A percentile compares a stretch with the other conserved stretches of the same genome.
phyloP scores from a whole-genome alignment of 1,140 invertebrate genomes.

The Drosophila aff. region DNA sequence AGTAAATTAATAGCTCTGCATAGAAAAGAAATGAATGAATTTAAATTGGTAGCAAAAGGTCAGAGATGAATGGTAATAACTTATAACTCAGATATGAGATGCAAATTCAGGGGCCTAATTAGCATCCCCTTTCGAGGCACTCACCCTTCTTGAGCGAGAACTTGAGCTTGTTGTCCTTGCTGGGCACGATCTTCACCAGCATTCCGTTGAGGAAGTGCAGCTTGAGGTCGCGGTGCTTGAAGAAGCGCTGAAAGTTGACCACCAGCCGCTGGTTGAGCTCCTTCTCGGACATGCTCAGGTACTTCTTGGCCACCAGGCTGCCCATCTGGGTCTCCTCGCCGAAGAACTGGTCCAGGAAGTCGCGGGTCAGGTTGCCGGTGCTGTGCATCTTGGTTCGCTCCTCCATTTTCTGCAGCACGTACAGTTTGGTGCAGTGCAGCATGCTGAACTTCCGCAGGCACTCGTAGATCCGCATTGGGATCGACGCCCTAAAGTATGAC shows the following conservation, averaged over 20 bases:
- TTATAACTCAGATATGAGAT: background rate
- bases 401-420: constrained; percentile 81
- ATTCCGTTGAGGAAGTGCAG: constrained; percentile 78
- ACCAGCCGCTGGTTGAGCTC: constrained; percentile 76
- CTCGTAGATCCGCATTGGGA: constrained; percentile 81
- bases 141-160: constrained; percentile 78
- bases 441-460: constrained; percentile 69
- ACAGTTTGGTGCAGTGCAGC: constrained; percentile 82
- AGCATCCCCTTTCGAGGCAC: background rate
- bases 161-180: constrained; percentile 80
- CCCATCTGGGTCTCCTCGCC: constrained; percentile 68
- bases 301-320: constrained; percentile 68
- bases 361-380: constrained; percentile 75
- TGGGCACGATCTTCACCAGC: constrained; percentile 80
- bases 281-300: constrained; percentile 69
- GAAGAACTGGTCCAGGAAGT: constrained; percentile 82
- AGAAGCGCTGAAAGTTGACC: constrained; percentile 76
- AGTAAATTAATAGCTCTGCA: constrained; percentile 13
- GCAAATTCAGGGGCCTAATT: background rate
- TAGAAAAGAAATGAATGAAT: constrained; percentile 12
- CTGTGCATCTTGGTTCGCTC: constrained; percentile 55
- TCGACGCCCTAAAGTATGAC: constrained; percentile 77
- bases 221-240: constrained; percentile 83
- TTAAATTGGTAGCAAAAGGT: constrained; percentile 8
- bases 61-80: background rate